Conservation (phyloP, 2,113 vertebrate genomes). For the Dromaius novaehollandiae region DNA sequence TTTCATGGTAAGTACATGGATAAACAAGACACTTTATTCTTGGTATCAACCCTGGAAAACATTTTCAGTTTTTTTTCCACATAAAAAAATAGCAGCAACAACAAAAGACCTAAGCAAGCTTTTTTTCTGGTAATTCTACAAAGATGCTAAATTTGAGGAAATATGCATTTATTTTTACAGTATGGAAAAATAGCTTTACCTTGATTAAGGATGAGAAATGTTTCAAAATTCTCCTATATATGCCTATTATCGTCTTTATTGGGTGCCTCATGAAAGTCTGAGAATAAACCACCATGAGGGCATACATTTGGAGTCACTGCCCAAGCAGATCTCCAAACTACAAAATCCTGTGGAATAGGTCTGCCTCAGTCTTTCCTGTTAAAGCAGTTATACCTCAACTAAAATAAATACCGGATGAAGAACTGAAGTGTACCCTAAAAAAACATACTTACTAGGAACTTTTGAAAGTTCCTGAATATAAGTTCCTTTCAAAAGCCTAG, state of each 20-base stretch:
- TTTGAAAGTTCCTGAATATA: neutral
- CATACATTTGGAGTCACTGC: neutral
- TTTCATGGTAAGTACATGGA: neutral
- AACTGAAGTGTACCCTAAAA: neutral
- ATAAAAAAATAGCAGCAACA: neutral
- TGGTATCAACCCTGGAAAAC: neutral
- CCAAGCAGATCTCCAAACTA: neutral
- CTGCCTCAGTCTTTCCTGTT: neutral
- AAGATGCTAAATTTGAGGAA: neutral
- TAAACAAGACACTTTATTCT: neutral
- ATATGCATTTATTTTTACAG: neutral
- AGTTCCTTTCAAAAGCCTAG: neutral
- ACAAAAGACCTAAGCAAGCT: neutral
- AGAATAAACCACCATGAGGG: neutral
- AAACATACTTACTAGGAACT: rapidly evolving
- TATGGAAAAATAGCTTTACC: neutral
- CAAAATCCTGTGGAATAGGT: neutral
- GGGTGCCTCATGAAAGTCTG: neutral
- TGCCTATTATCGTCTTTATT: neutral
- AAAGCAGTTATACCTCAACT: neutral
- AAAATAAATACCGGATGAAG: neutral
- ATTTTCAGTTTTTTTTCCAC: neutral
- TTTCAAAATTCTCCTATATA: neutral
- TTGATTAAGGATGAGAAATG: neutral
- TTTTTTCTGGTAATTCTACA: neutral